A percentile compares a stretch with the other conserved stretches of the same genome.
Evolutionary conservation across 30 jellyfish, hydroid and myxozoan genomes (phyloP).

Genomic region (Sanderia malayensis): DNA sequence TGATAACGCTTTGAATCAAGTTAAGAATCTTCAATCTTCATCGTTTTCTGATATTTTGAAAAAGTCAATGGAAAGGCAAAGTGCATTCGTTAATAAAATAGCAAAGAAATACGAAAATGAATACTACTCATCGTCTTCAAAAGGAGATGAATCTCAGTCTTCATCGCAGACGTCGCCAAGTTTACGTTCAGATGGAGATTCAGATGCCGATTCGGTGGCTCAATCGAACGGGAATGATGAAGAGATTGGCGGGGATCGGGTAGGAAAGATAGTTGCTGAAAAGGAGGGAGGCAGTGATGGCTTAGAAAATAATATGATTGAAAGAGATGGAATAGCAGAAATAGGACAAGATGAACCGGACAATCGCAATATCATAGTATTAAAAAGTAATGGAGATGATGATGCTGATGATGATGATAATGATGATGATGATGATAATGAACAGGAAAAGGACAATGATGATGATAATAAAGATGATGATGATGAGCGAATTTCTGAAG

Average conservation of each 20-base stretch:
- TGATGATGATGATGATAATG: slow-evolving; percentile 29
- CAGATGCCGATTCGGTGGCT: slow-evolving; percentile 14
- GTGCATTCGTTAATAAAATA: slow-evolving; percentile 45
- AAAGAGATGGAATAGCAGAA: slow-evolving; percentile 47
- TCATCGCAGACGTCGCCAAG: neutral
- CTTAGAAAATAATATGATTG: slow-evolving; percentile 10
- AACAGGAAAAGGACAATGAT: slow-evolving; percentile 17
- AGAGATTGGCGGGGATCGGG: neutral
- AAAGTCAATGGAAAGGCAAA: slow-evolving; percentile 58
- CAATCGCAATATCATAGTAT: neutral
- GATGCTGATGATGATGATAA: slow-evolving; percentile 13
- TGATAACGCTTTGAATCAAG: slow-evolving; percentile 52
- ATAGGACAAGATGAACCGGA: slow-evolving; percentile 35
- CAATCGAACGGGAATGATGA: neutral
- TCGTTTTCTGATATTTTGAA: slow-evolving; percentile 40
- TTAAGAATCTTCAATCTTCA: slow-evolving; percentile 48
- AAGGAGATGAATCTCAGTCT: slow-evolving; percentile 14
- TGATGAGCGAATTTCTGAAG: too few species aligned
- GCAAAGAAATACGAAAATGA: slow-evolving; percentile 54
- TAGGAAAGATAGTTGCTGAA: slow-evolving; percentile 9
- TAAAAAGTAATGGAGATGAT: neutral
- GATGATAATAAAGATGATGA: slow-evolving; percentile 20
- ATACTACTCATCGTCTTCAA: slow-evolving; percentile 19
- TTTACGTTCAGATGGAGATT: slow-evolving; percentile 8
- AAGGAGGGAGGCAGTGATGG: slow-evolving; percentile 29